Conservation (phyloP, 2,113 vertebrate species). For the Anolis carolinensis region DNA sequence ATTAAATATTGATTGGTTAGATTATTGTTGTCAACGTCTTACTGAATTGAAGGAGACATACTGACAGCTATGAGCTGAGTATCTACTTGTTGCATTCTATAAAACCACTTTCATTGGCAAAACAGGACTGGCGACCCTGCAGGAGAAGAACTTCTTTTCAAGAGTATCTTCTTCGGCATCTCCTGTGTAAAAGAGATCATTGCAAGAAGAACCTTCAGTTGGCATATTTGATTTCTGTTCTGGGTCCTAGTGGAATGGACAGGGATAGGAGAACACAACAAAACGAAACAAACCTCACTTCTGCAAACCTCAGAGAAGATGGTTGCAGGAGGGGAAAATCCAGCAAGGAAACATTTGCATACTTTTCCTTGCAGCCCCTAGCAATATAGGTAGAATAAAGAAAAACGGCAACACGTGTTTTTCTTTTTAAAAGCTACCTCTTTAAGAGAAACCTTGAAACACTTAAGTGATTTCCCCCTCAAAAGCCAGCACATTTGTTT, state of each 20-base stretch:
- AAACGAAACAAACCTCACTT: neutral
- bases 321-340: neutral
- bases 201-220: neutral
- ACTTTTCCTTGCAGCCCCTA: neutral
- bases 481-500: neutral
- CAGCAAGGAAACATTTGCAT: accelerated
- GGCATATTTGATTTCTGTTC: constrained; percentile 3
- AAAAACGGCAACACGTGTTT: too few species aligned
- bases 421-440: too few species aligned
- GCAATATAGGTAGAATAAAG: neutral
- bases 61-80: neutral
- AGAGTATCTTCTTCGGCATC: neutral
- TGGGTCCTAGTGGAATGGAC: neutral
- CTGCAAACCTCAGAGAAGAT: neutral
- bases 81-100: neutral
- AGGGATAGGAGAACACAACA: constrained; percentile 3
- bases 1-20: neutral
- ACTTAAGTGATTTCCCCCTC: neutral
- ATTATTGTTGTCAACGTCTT: neutral
- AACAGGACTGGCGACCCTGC: neutral
- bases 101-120: neutral
- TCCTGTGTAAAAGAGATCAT: neutral
- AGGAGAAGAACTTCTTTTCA: neutral
- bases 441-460: too few species aligned
- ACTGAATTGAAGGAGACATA: neutral